Evolutionary conservation across 1,140 invertebrate species (phyloP).

Genomic region (Mactra quadrangularis): DNA sequence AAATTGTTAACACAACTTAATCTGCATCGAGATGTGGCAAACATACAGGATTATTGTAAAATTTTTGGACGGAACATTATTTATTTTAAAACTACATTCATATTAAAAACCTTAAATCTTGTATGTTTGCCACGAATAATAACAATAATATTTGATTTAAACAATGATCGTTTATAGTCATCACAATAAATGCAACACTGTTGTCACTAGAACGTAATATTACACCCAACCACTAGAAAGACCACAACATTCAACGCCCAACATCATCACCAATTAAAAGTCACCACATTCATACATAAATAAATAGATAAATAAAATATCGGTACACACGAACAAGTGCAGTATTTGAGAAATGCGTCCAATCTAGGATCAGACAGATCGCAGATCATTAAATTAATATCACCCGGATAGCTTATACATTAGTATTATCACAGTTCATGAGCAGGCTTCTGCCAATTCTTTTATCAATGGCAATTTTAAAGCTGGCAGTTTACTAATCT

Average conservation of each 20-base stretch:
- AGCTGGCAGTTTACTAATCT: slow-evolving; percentile 84
- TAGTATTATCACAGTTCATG: slow-evolving; percentile 34
- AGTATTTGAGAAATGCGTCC: not conserved
- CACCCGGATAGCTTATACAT: not conserved
- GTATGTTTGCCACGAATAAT: slow-evolving; percentile 1
- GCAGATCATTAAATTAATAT: slow-evolving; percentile 21
- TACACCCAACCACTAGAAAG: not conserved
- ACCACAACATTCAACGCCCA: too few species aligned
- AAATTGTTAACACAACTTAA: slow-evolving; percentile 1
- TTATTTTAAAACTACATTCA: slow-evolving; percentile 3
- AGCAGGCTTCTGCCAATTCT: slow-evolving; percentile 71
- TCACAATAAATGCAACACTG: not conserved
- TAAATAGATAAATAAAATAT: not conserved
- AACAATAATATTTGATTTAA: not conserved
- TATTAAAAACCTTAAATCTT: not conserved
- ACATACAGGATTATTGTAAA: not conserved
- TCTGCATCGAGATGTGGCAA: not conserved
- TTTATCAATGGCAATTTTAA: slow-evolving; percentile 79
- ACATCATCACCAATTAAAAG: too few species aligned
- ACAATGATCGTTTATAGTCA: not conserved
- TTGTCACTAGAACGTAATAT: not conserved
- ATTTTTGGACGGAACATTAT: slow-evolving; percentile 53
- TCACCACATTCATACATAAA: too few species aligned
- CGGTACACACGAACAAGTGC: slow-evolving; percentile 1
- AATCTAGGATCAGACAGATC: not conserved